A percentile compares a stretch with the other conserved stretches of the same genome.
phyloP scores from a whole-genome alignment of 2,797 vertebrate species.

The Sebastolobus alascanus region DNA sequence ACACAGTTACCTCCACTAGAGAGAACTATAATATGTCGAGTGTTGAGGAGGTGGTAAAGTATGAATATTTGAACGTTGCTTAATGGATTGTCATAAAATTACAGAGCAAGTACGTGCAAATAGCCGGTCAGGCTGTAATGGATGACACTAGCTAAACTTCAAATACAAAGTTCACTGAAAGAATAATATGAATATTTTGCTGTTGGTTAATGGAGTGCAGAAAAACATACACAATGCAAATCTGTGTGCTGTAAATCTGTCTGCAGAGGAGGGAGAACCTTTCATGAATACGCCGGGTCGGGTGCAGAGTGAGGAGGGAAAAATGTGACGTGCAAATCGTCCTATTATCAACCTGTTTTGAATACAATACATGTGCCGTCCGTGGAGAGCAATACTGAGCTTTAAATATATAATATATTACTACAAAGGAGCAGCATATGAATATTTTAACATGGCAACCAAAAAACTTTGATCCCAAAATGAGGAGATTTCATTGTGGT shows the following conservation, averaged over 20 bases:
- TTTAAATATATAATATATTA: slow-evolving; percentile 28
- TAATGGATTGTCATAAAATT: slow-evolving; percentile 15
- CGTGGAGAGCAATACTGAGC: neutral
- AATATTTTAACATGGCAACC: slow-evolving; percentile 26
- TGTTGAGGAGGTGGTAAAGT: neutral
- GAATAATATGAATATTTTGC: slow-evolving; percentile 4
- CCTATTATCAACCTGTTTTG: slow-evolving; percentile 18
- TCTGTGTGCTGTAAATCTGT: neutral
- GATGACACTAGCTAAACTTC: slow-evolving; percentile 14
- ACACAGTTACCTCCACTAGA: neutral
- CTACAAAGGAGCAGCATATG: neutral
- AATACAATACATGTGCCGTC: slow-evolving; percentile 10
- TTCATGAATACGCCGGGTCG: neutral
- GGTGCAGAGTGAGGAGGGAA: neutral
- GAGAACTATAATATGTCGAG: neutral
- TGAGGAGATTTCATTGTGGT: neutral
- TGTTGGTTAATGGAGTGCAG: slow-evolving; percentile 24
- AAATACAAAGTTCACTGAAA: slow-evolving; percentile 14
- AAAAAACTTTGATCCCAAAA: slow-evolving; percentile 20
- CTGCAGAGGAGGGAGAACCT: slow-evolving; percentile 15
- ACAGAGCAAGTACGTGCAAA: slow-evolving; percentile 1
- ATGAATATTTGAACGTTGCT: slow-evolving; percentile 17
- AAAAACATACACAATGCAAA: slow-evolving; percentile 18
- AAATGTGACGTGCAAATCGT: slow-evolving; percentile 12
- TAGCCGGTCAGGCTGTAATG: slow-evolving; percentile 4